These are phyloP conservation scores for Yponomeuta sedellus DNA, from an alignment of 2,888 invertebrate genomes.

Conservation along the genomic window DNA sequence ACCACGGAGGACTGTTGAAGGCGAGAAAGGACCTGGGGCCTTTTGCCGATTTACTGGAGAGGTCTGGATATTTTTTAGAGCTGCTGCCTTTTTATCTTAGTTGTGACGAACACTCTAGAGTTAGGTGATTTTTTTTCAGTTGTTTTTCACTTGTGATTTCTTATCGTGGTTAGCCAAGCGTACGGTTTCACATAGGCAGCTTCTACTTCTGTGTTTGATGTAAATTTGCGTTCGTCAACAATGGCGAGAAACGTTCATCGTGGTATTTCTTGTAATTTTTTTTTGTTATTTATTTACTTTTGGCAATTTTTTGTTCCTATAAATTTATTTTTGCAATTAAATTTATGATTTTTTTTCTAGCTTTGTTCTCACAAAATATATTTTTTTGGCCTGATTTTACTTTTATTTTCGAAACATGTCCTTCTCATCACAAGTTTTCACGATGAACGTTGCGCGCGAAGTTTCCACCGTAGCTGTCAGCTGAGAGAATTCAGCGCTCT, in stretches of 20 bases:
- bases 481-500: conserved; percentile 32
- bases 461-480: conserved; percentile 45
- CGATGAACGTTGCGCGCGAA: conserved; percentile 48
- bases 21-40: not conserved
- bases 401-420: not conserved
- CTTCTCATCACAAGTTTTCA: conserved; percentile 13
- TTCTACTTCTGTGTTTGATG: not conserved
- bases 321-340: not conserved
- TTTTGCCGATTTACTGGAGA: not conserved
- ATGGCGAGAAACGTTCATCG: conserved; percentile 57
- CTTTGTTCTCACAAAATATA: not conserved
- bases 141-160: not conserved
- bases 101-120: not conserved
- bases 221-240: conserved; percentile 48
- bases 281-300: conserved; percentile 5
- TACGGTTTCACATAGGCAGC: not conserved
- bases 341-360: not conserved
- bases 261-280: conserved; percentile 26
- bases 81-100: not conserved
- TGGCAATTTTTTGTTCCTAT: not conserved
- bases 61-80: conserved; percentile 4
- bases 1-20: conserved; percentile 54
- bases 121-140: not conserved
- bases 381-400: not conserved
- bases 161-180: not conserved